Base-by-base conservation (phyloP, 2,797 vertebrate species). In the Odontamblyopus rebecca region DNA sequence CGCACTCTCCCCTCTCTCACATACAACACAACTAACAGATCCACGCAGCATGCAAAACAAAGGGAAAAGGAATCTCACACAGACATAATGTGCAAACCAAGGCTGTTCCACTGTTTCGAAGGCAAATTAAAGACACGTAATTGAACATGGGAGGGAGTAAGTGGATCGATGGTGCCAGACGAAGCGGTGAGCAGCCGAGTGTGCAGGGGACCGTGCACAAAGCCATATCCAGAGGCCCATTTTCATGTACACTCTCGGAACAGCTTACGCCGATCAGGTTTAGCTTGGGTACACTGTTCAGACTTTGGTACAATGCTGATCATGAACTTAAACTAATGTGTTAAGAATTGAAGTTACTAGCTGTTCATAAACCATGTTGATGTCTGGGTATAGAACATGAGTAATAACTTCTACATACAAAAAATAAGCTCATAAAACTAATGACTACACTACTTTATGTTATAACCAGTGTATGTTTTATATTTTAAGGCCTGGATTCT, bases 41-140 rank as follows among this genome's bases (percentile, higher is more conserved):
- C 85, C 85, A 91, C 89, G 27, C 82, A 77, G 23, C 93, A 90
- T 93, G 93, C 92, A 92, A 90, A 92, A 89, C 88, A 89, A 88
- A 87, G 86, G 84, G 88, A 89, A 64, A 65, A 65, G 86, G 74
- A 76, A 86, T 86, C 80, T 85, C 88, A 90, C 91, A 90, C 75
- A 81, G 26, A 93, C 89, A 89, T 92, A 91, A 94, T 93, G 93
- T 90, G 92, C 95, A 96, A 96, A 96, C 94, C 83, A 89, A 94
- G 91, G 88, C 89, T 78, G 82, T 78, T 38, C 6, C 85, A 82
- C 85, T 82, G 76, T 85, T 38, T 75, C 79, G 76, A 89, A 89
- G 79, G 87, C 82, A 89, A 92, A 90, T 76, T 77, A 86, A 87
- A 84, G 70, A 90, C 88, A 91, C 73, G 80, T 80, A 86, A 86